Conservation (phyloP, 2,113 vertebrate species). For the Platycercus adscitus region DNA sequence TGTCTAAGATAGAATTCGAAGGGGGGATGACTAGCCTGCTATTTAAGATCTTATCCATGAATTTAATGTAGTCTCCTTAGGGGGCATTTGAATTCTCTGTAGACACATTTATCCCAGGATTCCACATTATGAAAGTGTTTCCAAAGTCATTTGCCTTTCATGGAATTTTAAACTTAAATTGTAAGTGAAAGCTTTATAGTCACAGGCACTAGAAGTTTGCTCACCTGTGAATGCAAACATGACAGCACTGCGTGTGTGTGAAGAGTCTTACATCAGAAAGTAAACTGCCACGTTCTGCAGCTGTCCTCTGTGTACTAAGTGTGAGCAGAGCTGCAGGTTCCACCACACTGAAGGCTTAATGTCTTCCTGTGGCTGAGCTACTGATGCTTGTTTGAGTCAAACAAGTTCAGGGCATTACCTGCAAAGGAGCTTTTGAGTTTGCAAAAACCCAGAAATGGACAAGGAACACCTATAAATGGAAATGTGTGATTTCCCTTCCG, state of each 20-base stretch:
- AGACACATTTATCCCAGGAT: fast-evolving
- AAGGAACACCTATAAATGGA: neutral
- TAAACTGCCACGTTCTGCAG: neutral
- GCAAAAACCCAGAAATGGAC: neutral
- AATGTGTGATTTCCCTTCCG: neutral
- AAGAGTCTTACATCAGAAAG: neutral
- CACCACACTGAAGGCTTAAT: fast-evolving
- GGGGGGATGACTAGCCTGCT: neutral
- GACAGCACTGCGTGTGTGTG: neutral
- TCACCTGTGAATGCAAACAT: neutral
- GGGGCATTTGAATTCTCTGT: neutral
- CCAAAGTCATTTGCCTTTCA: neutral
- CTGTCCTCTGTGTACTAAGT: fast-evolving
- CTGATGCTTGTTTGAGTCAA: neutral
- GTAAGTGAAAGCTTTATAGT: neutral
- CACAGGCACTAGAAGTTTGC: fast-evolving
- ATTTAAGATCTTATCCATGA: neutral
- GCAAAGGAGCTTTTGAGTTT: neutral
- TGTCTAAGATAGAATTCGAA: neutral
- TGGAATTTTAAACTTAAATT: neutral
- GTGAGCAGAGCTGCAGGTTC: neutral
- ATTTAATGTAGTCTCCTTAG: neutral
- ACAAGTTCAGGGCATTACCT: neutral
- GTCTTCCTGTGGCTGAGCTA: neutral
- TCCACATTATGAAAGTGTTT: fast-evolving